A percentile compares a stretch with the other conserved stretches of the same genome.
Evolutionary conservation across 2,797 vertebrate species (phyloP).

Genomic region (Scomberomorus guttatus): DNA sequence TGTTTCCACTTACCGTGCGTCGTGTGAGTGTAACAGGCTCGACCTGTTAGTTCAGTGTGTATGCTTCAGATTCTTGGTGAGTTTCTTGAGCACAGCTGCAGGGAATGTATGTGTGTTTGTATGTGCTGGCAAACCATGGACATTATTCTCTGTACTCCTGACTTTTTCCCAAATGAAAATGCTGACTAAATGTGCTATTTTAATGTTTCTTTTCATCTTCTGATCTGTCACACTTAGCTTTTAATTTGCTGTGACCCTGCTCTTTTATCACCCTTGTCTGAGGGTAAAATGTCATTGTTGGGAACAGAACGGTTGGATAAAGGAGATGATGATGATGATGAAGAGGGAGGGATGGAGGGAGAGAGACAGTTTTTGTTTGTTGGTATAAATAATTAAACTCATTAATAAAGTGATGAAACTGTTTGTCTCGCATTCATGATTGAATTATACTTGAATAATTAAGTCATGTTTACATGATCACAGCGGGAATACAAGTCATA

Average conservation of each 20-base stretch:
- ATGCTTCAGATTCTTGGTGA: constrained; percentile 49
- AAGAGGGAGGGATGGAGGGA: constrained; percentile 82
- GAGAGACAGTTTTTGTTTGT: constrained; percentile 89
- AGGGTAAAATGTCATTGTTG: constrained; percentile 59
- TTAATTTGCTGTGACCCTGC: constrained; percentile 73
- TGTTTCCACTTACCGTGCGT: constrained; percentile 50
- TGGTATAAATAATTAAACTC: constrained; percentile 92
- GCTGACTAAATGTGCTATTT: constrained; percentile 72
- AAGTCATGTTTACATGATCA: constrained; percentile 19
- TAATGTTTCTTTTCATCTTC: constrained; percentile 54
- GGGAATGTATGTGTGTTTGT: constrained; percentile 61
- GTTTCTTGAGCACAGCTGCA: constrained; percentile 61
- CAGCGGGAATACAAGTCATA: not conserved
- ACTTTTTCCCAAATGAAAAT: constrained; percentile 70
- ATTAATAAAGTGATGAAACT: constrained; percentile 90
- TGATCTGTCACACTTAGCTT: constrained; percentile 63
- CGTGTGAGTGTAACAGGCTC: constrained; percentile 48
- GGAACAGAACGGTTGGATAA: constrained; percentile 74
- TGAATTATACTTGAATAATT: constrained; percentile 26
- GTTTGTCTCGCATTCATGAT: constrained; percentile 65
- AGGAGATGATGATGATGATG: constrained; percentile 75
- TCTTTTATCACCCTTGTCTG: constrained; percentile 66
- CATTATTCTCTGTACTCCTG: constrained; percentile 66
- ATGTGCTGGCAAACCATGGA: constrained; percentile 60
- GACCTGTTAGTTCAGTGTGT: constrained; percentile 54